Percentiles rank a stretch among this genome's conserved stretches.
phyloP scores from a whole-genome alignment of 2,797 vertebrate species.

The Sebastes iracundus region DNA sequence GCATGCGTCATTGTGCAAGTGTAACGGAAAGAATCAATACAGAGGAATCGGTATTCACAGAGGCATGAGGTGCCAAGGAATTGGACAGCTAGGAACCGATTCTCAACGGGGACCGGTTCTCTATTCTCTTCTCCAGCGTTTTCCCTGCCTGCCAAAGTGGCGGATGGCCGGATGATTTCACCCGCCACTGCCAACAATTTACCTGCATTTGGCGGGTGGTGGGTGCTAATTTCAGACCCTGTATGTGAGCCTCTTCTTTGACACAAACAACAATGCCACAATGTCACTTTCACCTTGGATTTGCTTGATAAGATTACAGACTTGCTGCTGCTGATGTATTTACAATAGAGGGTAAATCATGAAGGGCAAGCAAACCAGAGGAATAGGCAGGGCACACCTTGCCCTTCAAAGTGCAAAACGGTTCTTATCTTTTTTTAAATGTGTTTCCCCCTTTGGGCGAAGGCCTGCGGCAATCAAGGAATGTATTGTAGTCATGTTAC shows the following conservation, averaged over 20 bases:
- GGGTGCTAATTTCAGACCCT: no score
- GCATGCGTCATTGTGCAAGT: no score
- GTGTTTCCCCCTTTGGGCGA: neutral
- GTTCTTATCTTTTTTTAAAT: constrained; percentile 1
- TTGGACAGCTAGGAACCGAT: no score
- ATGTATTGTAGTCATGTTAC: neutral
- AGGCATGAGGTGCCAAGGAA: no score
- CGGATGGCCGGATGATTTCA: no score
- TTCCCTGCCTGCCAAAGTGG: no score
- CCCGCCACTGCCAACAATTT: no score
- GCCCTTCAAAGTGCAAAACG: neutral
- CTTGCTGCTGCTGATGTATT: neutral
- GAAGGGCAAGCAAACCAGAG: neutral
- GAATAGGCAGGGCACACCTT: neutral
- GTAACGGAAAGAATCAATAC: no score
- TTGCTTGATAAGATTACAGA: neutral
- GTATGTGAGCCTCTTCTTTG: neutral
- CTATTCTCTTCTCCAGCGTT: no score
- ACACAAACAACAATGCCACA: neutral
- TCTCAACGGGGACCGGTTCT: no score
- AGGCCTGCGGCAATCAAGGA: neutral
- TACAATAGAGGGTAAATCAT: neutral
- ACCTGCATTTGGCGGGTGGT: no score
- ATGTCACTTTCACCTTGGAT: neutral
- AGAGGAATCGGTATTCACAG: no score